Percentiles rank a stretch among this genome's conserved stretches.
These are phyloP conservation scores for Hofmannophila pseudospretella DNA, from an alignment of 2,888 invertebrate species.

Conservation along the genomic window DNA sequence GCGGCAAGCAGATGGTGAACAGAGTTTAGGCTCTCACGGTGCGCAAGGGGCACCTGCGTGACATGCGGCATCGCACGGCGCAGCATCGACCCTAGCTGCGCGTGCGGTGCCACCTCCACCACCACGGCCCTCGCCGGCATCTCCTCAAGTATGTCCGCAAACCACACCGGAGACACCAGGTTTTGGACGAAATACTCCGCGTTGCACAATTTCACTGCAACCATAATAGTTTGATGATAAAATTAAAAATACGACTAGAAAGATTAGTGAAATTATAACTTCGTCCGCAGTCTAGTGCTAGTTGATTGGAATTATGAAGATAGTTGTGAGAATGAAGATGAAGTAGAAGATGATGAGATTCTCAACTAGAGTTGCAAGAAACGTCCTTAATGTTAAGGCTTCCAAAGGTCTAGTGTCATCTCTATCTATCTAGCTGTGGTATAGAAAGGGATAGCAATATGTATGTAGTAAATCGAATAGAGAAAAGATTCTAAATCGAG, in stretches of 20 bases:
- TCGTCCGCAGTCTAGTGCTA: no score
- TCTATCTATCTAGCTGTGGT: no score
- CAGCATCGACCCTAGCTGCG: slow-evolving; percentile 94
- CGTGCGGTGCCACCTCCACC: slow-evolving; percentile 96
- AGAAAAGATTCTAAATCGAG: no score
- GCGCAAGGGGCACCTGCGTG: slow-evolving; percentile 90
- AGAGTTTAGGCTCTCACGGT: slow-evolving; percentile 88
- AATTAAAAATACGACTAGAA: background rate
- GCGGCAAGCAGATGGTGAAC: slow-evolving; percentile 85
- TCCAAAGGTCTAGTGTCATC: no score
- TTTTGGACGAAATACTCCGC: slow-evolving; percentile 98
- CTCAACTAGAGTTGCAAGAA: no score
- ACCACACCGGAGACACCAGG: slow-evolving; percentile 93
- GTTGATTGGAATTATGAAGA: no score
- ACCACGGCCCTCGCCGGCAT: slow-evolving; percentile 93
- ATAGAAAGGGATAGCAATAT: no score
- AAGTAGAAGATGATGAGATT: no score
- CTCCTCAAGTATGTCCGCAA: slow-evolving; percentile 90
- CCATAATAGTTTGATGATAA: background rate
- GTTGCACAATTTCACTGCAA: slow-evolving; percentile 85
- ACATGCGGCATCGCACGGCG: slow-evolving; percentile 89
- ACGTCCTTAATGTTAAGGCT: no score
- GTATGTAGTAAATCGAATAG: no score
- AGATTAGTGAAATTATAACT: no score
- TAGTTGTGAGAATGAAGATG: no score